Conservation (phyloP, 2,113 vertebrate genomes). For the Struthidea cinerea region DNA sequence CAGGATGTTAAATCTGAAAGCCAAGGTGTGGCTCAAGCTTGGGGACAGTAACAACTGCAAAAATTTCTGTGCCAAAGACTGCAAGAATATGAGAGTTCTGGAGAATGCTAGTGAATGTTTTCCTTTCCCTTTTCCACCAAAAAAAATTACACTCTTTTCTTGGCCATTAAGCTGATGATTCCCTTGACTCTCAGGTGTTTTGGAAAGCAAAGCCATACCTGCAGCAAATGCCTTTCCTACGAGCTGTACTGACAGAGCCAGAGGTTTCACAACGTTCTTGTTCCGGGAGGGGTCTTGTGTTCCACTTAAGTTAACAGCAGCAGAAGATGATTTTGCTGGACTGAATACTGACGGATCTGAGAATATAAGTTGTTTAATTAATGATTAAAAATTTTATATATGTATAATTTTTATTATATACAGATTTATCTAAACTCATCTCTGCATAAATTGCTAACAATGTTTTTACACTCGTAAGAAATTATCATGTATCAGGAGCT, state of each 20-base stretch:
- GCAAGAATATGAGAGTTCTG: background rate
- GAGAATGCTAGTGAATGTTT: background rate
- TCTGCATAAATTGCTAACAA: background rate
- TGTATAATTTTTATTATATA: background rate
- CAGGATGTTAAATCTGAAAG: background rate
- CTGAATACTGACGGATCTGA: slow-evolving; percentile 84
- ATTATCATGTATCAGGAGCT: background rate
- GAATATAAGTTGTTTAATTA: slow-evolving; percentile 24
- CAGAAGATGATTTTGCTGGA: slow-evolving; percentile 75
- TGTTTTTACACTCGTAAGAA: background rate
- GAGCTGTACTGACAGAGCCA: slow-evolving; percentile 80
- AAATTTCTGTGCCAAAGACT: background rate
- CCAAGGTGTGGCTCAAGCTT: background rate
- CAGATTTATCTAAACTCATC: background rate
- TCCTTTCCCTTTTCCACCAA: background rate
- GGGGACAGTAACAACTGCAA: background rate
- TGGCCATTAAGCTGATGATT: background rate
- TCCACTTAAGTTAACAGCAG: slow-evolving; percentile 82
- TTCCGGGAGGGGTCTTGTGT: slow-evolving; percentile 81
- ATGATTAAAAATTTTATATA: background rate
- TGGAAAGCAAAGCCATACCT: slow-evolving; percentile 73
- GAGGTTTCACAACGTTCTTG: slow-evolving; percentile 85
- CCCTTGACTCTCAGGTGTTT: background rate
- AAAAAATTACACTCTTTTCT: background rate
- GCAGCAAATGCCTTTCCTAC: slow-evolving; percentile 85